phyloP scores from a whole-genome alignment of 2,113 vertebrate species.

The Oophaga pumilio region DNA sequence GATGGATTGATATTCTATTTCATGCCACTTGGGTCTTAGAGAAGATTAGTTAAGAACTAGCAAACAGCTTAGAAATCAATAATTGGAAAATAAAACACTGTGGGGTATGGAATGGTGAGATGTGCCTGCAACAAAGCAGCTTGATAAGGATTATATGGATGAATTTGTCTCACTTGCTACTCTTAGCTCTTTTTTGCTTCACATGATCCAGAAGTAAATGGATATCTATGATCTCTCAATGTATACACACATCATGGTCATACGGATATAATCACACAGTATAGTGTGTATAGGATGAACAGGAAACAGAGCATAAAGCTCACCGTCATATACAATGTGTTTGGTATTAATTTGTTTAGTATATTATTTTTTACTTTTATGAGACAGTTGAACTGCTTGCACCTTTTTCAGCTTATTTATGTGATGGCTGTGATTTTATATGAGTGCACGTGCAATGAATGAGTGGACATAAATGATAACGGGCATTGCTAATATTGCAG shows the following conservation, averaged over 20 bases:
- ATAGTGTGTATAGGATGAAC: neutral
- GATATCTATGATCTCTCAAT: neutral
- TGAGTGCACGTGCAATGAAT: neutral
- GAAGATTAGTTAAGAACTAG: slow-evolving; percentile 28
- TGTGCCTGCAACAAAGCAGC: neutral
- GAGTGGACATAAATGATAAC: neutral
- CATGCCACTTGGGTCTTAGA: slow-evolving; percentile 8
- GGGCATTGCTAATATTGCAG: no score
- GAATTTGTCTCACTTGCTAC: neutral
- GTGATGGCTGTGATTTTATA: neutral
- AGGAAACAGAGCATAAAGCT: neutral
- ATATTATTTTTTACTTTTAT: neutral
- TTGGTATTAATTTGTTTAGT: neutral
- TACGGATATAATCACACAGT: neutral
- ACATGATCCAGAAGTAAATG: neutral
- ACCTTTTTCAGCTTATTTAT: neutral
- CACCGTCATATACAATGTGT: neutral
- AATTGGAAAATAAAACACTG: slow-evolving; percentile 47
- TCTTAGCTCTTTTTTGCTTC: neutral
- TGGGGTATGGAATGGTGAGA: slow-evolving; percentile 22
- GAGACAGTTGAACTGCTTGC: neutral
- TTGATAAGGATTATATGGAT: slow-evolving; percentile 38
- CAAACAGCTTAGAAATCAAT: slow-evolving; percentile 42
- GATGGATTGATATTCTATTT: slow-evolving; percentile 18
- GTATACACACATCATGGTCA: neutral